Evolutionary conservation across 2,888 invertebrate species (phyloP), one percentile per base, ranked within the genome.

Genomic region (Scrobipalpa costella): DNA sequence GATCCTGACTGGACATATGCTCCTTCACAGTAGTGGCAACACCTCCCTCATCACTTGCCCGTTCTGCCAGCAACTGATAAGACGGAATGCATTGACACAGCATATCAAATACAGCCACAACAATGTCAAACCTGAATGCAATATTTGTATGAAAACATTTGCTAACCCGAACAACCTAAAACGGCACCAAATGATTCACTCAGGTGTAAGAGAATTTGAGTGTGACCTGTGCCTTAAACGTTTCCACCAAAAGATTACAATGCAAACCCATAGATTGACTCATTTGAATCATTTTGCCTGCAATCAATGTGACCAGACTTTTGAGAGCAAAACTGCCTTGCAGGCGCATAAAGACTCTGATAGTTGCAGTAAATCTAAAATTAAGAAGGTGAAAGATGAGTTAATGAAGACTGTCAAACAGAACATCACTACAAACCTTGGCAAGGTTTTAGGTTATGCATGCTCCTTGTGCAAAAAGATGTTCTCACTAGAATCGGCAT

Each of bases 131-230:
- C 91, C 92, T 0, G 76, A 83, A 11, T 92, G 92, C 68, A 78
- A 75, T 19, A 50, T 89, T 2, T 92, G 92, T 64, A 73, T 73
- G 0, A 92, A 92, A 67, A 90, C 92, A 13, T 92, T 92, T 76
- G 92, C 92, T 0, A 92, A 90, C 69, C 86, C 88, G 0, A 90
- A 91, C 67, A 92, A 92, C 66, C 74, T 92, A 19, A 92, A 91
- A 75, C 84, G 92, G 0, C 92, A 92, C 70, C 88, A 90, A 88
- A 86, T 89, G 85, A 92, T 91, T 7, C 92, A 92, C 64, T 84
- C 74, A 0, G 92, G 90, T 0, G 72, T 88, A 1, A 81, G 84
- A 67, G 88, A 90, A n/a, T 92, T 87, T 67, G 85, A 86, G 69
- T 92, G 92, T 73, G 90, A 91, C 63, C 81, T 92, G 9, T 92